Percentiles rank a stretch among this genome's conserved stretches.
Evolutionary conservation across 2,888 invertebrate species (phyloP).

Genomic region (Ophion ellenae): DNA sequence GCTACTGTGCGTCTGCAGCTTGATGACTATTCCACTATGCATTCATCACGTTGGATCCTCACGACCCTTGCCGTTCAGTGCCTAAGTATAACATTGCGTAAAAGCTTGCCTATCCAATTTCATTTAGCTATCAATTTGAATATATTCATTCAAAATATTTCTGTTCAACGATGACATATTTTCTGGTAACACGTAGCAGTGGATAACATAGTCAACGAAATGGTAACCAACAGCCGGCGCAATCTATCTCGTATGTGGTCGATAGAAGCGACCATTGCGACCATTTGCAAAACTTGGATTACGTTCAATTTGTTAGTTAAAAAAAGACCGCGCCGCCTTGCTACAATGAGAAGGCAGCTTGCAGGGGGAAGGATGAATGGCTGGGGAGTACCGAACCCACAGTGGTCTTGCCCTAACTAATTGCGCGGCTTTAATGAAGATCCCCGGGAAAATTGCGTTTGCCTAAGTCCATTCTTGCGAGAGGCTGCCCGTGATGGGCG

Average conservation of each 20-base stretch:
- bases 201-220: no score
- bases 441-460: conserved; percentile 78
- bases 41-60: no score
- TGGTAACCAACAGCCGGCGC: no score
- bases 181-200: no score
- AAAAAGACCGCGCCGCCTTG: not conserved
- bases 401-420: conserved; percentile 78
- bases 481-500: conserved; percentile 63
- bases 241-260: no score
- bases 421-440: conserved; percentile 78
- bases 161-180: no score
- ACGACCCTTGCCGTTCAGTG: no score
- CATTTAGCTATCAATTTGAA: not conserved
- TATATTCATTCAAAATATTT: no score
- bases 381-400: conserved; percentile 68
- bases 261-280: no score
- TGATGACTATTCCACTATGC: no score
- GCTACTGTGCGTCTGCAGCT: not conserved
- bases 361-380: conserved; percentile 9
- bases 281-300: not conserved
- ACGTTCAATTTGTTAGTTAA: not conserved
- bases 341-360: not conserved
- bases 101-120: not conserved
- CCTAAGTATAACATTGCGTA: no score
- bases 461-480: conserved; percentile 73